phyloP scores from a whole-genome alignment of 1,140 invertebrate species.

The Atta texana region DNA sequence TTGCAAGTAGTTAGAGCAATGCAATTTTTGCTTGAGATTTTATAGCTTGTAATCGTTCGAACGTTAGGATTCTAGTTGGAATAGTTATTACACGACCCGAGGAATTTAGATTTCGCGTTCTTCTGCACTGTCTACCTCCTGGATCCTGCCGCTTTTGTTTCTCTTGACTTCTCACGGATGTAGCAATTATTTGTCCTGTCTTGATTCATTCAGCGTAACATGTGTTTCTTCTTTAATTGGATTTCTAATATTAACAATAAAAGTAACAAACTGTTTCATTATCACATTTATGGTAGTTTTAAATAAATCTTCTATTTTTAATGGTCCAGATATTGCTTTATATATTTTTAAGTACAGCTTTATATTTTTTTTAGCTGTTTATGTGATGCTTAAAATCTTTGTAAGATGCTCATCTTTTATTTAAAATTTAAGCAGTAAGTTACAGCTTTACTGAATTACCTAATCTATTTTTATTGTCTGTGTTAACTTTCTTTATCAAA shows the following conservation, averaged over 20 bases:
- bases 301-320: not conserved
- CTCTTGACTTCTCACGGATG: not conserved
- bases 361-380: not conserved
- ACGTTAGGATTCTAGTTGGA: slow-evolving; percentile 72
- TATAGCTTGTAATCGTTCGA: slow-evolving; percentile 77
- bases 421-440: not conserved
- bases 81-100: slow-evolving; percentile 72
- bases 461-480: no score
- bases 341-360: not conserved
- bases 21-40: slow-evolving; percentile 73
- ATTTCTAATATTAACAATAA: not conserved
- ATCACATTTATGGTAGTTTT: not conserved
- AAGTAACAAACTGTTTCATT: not conserved
- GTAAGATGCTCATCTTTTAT: not conserved
- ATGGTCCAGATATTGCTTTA: not conserved
- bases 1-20: not conserved
- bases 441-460: no score
- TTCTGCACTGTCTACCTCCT: slow-evolving; percentile 62
- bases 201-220: not conserved
- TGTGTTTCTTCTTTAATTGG: not conserved
- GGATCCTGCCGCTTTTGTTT: slow-evolving; percentile 23
- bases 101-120: slow-evolving; percentile 77
- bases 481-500: not conserved
- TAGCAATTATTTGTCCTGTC: not conserved
- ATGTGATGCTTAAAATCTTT: not conserved